These are phyloP conservation scores for Mimachlamys varia DNA, from an alignment of 2,888 invertebrate genomes.

Conservation along the genomic window DNA sequence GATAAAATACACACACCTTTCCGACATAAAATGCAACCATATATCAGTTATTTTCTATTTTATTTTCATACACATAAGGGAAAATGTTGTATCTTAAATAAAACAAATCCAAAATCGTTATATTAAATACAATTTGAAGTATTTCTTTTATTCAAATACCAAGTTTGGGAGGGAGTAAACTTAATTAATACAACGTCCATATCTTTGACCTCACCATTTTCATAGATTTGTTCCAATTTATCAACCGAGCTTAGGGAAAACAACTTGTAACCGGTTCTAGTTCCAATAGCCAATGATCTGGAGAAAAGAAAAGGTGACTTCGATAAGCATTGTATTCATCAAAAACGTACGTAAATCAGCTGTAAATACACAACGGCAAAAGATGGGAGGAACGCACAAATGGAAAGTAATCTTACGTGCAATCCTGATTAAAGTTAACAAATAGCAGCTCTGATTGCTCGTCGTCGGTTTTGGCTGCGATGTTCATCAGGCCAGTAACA, in stretches of 20 bases:
- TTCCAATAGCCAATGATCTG: constrained; percentile 94
- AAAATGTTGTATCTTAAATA: neutral
- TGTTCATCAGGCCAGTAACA: constrained; percentile 91
- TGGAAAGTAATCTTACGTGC: constrained; percentile 90
- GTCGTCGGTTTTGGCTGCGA: constrained; percentile 90
- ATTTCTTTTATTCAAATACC: neutral
- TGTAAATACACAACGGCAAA: neutral
- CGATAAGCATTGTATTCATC: neutral
- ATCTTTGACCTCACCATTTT: constrained; percentile 85
- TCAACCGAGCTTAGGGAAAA: constrained; percentile 91
- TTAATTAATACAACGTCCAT: neutral
- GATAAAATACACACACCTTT: neutral
- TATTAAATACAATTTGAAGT: neutral
- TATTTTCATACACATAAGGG: neutral
- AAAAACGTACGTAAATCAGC: neutral
- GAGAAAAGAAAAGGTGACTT: constrained; percentile 52
- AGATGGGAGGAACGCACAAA: neutral
- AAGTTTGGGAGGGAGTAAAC: neutral
- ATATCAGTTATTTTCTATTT: neutral
- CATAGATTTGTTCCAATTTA: constrained; percentile 93
- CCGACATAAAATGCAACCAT: neutral
- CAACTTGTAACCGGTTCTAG: constrained; percentile 94
- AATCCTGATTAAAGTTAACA: constrained; percentile 98
- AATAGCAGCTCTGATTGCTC: constrained; percentile 90
- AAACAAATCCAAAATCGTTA: neutral